Percentiles rank a stretch among this genome's conserved stretches.
These are phyloP conservation scores for Apoda limacodes DNA, from an alignment of 2,888 invertebrate species.

Conservation along the genomic window DNA sequence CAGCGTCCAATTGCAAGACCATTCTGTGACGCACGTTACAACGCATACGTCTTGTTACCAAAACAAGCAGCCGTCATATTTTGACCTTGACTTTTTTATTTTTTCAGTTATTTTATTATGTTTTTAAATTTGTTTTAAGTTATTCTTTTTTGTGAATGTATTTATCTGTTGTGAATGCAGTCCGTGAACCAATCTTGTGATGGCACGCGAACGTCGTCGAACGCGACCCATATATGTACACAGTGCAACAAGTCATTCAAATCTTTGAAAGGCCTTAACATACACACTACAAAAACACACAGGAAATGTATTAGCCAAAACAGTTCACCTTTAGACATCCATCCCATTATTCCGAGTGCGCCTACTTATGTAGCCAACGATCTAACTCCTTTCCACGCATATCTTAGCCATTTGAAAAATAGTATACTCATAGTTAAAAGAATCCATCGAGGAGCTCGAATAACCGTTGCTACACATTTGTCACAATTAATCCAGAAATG, in stretches of 20 bases:
- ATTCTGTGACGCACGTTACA: background rate
- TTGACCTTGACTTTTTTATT: conserved; percentile 6
- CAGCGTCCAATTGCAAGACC: background rate
- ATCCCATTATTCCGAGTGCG: conserved; percentile 3
- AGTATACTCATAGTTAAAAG: conserved; percentile 7
- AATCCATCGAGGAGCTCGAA: conserved; percentile 6
- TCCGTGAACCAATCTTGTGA: conserved; percentile 10
- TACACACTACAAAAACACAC: conserved; percentile 11
- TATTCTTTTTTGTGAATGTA: conserved; percentile 8
- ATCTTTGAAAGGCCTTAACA: conserved; percentile 12
- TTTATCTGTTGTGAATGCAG: conserved; percentile 10
- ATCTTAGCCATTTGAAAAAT: background rate
- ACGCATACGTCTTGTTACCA: conserved; percentile 3
- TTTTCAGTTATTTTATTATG: conserved; percentile 5
- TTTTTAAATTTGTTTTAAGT: conserved; percentile 3
- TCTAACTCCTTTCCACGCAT: conserved; percentile 3
- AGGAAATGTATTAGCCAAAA: conserved; percentile 8
- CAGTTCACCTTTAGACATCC: conserved; percentile 7
- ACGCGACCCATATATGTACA: conserved; percentile 5
- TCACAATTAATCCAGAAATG: conserved; percentile 1
- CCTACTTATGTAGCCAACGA: conserved; percentile 9
- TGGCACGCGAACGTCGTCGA: conserved; percentile 8
- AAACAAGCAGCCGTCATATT: conserved; percentile 4
- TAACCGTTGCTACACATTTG: conserved; percentile 5
- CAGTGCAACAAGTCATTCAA: conserved; percentile 12